These are phyloP conservation scores for Nesogale talazaci DNA, from an alignment of 2,113 vertebrate genomes.

Conservation along the genomic window DNA sequence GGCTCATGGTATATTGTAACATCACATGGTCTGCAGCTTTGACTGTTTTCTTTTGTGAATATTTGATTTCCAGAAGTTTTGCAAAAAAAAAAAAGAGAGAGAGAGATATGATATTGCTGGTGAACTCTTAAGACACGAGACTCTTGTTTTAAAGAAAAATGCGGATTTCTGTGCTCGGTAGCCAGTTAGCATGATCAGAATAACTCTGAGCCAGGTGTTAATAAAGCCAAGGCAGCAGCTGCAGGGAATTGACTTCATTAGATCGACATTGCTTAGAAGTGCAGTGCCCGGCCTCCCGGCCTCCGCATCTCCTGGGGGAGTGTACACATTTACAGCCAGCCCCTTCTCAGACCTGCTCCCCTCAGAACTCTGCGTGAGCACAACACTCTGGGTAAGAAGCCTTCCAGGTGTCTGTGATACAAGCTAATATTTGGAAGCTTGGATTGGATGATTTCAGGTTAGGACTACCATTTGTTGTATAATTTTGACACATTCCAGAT, in stretches of 20 bases:
- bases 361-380: neutral
- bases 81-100: too few relatives aligned
- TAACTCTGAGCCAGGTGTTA: too few relatives aligned
- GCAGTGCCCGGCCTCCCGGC: neutral
- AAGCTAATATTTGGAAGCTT: neutral
- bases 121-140: too few relatives aligned
- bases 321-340: neutral
- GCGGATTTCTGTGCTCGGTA: too few relatives aligned
- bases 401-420: neutral
- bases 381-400: too few relatives aligned
- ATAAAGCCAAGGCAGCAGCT: too few relatives aligned
- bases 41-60: neutral
- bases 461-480: neutral
- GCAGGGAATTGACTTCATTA: neutral
- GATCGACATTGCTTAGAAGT: conserved; percentile 9
- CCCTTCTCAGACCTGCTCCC: neutral
- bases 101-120: too few relatives aligned
- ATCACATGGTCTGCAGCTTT: neutral
- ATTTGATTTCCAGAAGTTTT: neutral
- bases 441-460: neutral
- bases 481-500: neutral
- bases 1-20: neutral
- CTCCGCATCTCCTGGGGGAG: neutral
- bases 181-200: too few relatives aligned
- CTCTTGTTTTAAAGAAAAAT: too few relatives aligned